phyloP scores from a whole-genome alignment of 64 coral and sea anemone species.

The Montipora foliosa region DNA sequence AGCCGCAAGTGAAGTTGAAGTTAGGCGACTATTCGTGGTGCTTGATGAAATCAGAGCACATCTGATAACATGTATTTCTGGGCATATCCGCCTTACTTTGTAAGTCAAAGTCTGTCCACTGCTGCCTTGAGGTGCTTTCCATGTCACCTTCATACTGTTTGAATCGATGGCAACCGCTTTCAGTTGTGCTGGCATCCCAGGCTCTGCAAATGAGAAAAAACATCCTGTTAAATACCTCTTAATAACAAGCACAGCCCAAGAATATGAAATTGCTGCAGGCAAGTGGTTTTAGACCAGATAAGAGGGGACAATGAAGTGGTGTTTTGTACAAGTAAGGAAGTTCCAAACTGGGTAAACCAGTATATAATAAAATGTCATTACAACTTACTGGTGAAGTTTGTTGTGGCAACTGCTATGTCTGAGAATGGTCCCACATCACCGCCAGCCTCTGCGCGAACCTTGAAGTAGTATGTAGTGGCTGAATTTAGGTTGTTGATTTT shows the following conservation, averaged over 20 bases:
- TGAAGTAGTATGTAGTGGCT: conserved; percentile 64
- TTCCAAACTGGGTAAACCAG: neutral
- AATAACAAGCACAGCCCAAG: too few species aligned
- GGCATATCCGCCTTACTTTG: conserved; percentile 1
- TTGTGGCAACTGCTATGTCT: conserved; percentile 36
- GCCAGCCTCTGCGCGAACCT: conserved; percentile 13
- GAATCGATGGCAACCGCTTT: neutral
- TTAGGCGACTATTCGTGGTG: too few species aligned
- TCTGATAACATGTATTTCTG: too few species aligned
- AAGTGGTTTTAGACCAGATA: too few species aligned
- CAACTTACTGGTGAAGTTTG: conserved; percentile 59
- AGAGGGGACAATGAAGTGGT: too few species aligned
- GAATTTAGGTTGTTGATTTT: neutral
- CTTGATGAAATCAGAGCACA: too few species aligned
- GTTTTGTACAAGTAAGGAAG: too few species aligned
- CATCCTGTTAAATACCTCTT: neutral
- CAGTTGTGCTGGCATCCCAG: conserved; percentile 24
- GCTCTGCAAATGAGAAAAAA: conserved; percentile 14
- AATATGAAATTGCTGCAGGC: too few species aligned
- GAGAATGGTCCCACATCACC: conserved; percentile 42
- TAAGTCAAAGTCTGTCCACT: conserved; percentile 25
- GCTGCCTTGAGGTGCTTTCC: conserved; percentile 11
- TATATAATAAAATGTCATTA: neutral
- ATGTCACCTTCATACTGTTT: conserved; percentile 19
- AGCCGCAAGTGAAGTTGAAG: too few species aligned